Conservation (phyloP, 1,140 invertebrate species). For the Luehdorfia chinensis region DNA sequence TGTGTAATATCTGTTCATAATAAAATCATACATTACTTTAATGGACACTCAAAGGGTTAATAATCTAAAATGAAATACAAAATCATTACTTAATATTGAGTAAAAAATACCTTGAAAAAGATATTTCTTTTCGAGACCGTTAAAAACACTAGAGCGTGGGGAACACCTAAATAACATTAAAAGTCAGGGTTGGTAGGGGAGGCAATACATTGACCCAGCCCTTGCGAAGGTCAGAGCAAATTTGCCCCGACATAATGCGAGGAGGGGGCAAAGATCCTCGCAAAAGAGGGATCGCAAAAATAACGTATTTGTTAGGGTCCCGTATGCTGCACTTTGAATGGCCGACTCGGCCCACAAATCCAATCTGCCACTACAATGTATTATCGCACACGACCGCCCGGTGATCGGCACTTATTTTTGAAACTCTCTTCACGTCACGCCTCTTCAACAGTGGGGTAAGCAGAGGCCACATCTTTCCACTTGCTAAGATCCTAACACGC, state of each 20-base stretch:
- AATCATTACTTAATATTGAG: no score
- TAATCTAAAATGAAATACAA: no score
- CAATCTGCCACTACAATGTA: constrained; percentile 1
- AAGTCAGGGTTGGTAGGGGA: constrained; percentile 10
- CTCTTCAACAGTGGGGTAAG: no score
- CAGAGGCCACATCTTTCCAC: no score
- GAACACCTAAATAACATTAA: constrained; percentile 12
- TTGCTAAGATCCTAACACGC: no score
- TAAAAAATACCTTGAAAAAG: no score
- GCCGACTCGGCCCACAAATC: constrained; percentile 1
- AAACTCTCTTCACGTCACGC: no score
- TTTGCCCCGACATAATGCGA: constrained; percentile 5
- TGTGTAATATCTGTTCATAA: no score
- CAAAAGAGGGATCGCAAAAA: neutral
- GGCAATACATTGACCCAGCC: constrained; percentile 9
- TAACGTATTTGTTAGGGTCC: constrained; percentile 9
- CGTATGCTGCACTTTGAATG: constrained; percentile 2
- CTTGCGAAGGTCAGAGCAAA: constrained; percentile 11
- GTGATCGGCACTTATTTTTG: constrained; percentile 8
- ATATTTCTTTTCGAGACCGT: no score
- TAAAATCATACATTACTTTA: no score
- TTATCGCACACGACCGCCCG: constrained; percentile 5
- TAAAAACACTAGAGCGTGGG: constrained; percentile 6
- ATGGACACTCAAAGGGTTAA: no score
- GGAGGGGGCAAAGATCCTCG: neutral